These are phyloP conservation scores for Andrena praecox DNA, from an alignment of 2,888 invertebrate genomes.

Conservation along the genomic window DNA sequence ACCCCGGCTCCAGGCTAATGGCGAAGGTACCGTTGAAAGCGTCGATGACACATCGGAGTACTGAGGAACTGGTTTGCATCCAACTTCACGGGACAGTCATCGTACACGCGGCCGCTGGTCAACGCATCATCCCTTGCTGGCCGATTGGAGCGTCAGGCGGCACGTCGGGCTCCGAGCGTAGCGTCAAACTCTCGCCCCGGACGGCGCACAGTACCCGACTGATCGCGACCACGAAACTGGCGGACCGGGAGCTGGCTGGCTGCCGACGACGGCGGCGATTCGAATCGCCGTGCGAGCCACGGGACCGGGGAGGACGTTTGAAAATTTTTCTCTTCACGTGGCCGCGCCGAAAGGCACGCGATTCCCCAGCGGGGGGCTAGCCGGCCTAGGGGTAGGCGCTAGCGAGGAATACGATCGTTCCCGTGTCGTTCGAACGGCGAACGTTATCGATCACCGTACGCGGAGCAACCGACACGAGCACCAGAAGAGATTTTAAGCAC, in stretches of 20 bases:
- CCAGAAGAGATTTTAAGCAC: slow-evolving; percentile 73
- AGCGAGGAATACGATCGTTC: slow-evolving; percentile 33
- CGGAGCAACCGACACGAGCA: slow-evolving; percentile 46
- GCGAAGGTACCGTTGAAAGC: neutral
- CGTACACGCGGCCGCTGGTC: neutral
- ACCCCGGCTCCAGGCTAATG: neutral
- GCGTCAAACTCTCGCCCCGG: slow-evolving; percentile 47
- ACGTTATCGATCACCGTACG: slow-evolving; percentile 56
- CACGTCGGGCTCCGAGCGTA: slow-evolving; percentile 28
- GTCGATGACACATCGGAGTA: slow-evolving; percentile 6
- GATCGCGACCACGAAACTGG: neutral
- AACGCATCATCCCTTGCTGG: slow-evolving; percentile 3
- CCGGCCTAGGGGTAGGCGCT: neutral
- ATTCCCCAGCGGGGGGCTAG: neutral
- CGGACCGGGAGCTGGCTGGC: slow-evolving; percentile 46
- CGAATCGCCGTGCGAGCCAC: slow-evolving; percentile 45
- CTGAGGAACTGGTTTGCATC: slow-evolving; percentile 1
- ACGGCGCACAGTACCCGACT: slow-evolving; percentile 25
- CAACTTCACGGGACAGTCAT: slow-evolving; percentile 38
- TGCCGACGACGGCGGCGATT: slow-evolving; percentile 50
- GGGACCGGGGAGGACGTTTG: slow-evolving; percentile 25
- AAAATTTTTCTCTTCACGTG: slow-evolving; percentile 57
- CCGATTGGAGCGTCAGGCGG: neutral
- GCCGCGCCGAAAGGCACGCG: slow-evolving; percentile 22
- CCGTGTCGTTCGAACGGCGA: slow-evolving; percentile 10